Base-by-base conservation (phyloP, 1,140 invertebrate genomes). In the Scaptomyza montana region DNA sequence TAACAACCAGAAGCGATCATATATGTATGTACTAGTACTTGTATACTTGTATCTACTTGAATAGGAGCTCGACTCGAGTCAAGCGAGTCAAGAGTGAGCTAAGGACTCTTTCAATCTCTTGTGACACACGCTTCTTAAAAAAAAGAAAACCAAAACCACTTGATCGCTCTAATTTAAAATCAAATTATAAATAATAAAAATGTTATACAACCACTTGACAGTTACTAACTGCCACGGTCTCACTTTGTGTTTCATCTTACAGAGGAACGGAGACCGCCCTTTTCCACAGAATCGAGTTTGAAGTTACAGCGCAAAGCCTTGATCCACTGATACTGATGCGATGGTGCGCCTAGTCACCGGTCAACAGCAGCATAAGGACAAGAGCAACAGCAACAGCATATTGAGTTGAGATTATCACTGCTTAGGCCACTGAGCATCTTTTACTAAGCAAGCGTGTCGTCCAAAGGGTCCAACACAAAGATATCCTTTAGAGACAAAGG, bases 391-490 rank as follows among this genome's bases (percentile, higher is more conserved):
- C 36, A 43, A 43, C 39, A n/a, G 39, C 70, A 89, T 77, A 89
- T 89, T 87, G 79, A 82, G 76, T 82, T 87, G 68, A 81, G 82
- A 82, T 87, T 89, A 89, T 87, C 82, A 55, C 77, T 87, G 55
- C 70, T 65, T 81, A 65, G 54, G 60, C 13, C n/a, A 51, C 46
- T 46, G 30, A 46, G 41, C 63, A 67, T 74, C 62, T 72, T 65
- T 70, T 57, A 51, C 59, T 84, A 79, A 79, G 80, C 68, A 76
- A 84, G 73, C 80, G 80, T 84, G 72, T 84, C 80, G 57, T 33
- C 30, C 30, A 33, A 75, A 67, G 41, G 55, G 51, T 60, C 50
- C 46, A 64, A 60, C 25, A n/a, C 19, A 56, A 64, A 56, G 19
- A 61, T 60, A 63, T 64, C 57, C 69, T 33, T 62, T 36, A 36